Evolutionary conservation across 1,140 invertebrate species (phyloP), one percentile per base, ranked within the genome.

Genomic region (Aphaenogaster rudis): DNA sequence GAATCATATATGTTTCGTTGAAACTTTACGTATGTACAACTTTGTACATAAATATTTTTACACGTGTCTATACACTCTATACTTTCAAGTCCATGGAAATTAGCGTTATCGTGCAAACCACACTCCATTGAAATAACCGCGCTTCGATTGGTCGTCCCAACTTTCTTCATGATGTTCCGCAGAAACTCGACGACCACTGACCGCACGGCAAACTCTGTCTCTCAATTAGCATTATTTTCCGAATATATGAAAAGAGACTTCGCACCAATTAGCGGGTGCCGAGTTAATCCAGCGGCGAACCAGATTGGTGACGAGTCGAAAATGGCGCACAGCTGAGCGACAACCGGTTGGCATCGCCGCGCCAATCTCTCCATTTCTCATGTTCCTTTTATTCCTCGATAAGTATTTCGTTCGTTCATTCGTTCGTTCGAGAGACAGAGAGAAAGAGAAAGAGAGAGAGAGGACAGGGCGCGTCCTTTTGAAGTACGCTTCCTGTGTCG

Each of bases 151-250:
- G 78, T 50, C 6, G 76, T 13, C 36, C 28, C 9, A 48, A 54
- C 54, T 52, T 77, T 39, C 48, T 66, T 3, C 50, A 9, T 9
- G 33, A 59, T 0, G 5, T 79, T 39, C 48, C 66, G 33, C 7
- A 5, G 61, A 59, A 81, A 72, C 66, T 63, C 77, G 59, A 36
- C 64, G 48, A 64, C 69, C 86, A 78, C 15, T 76, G 89, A 74
- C 36, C 9, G 11, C 54, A 11, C 59, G 71, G 89, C 77, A 67
- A 84, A 71, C 45, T 69, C 39, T 57, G 79, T 57, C 61, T 39
- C 17, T 64, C 82, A 90, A 90, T 91, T 91, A 91, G 89, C 84
- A 64, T 66, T 33, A 28, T 71, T 28, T 28, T 86, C 15, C 15
- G 77, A 52, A 54, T 36, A 15, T n/a, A 57, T 17, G 66, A 79